Evolutionary conservation across 2,113 vertebrate genomes (phyloP).

Genomic region (Climacteris rufus): DNA sequence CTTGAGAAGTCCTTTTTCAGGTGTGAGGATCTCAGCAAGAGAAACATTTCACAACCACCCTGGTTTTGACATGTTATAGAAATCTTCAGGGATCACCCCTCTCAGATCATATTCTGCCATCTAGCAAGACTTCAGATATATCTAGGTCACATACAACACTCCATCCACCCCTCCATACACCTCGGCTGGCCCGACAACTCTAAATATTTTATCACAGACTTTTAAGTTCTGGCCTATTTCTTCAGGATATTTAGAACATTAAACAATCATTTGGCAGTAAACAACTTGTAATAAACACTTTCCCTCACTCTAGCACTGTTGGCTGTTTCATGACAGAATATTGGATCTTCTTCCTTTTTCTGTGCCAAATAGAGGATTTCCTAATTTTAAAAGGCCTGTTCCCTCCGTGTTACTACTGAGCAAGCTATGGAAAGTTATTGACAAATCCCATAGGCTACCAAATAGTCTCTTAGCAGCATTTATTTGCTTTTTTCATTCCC

Average conservation of each 20-base stretch:
- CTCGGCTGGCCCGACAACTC: background rate
- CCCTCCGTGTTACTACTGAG: background rate
- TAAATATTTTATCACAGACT: slow-evolving; percentile 3
- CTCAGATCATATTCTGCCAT: background rate
- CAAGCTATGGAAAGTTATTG: background rate
- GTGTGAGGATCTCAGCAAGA: background rate
- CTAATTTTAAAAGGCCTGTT: background rate
- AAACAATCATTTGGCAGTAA: background rate
- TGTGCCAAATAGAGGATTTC: background rate
- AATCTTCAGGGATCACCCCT: background rate
- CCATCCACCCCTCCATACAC: background rate
- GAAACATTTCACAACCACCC: background rate
- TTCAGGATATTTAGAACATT: background rate
- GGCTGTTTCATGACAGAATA: background rate
- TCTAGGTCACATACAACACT: background rate
- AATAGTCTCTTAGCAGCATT: background rate
- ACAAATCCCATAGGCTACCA: background rate
- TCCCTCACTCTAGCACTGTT: background rate
- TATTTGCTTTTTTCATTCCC: background rate
- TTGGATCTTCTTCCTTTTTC: background rate
- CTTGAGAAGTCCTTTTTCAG: background rate
- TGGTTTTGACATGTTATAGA: background rate
- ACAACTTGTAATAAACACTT: background rate
- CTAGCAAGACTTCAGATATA: background rate
- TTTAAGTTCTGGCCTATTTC: background rate